Evolutionary conservation across 1,140 invertebrate genomes (phyloP).

Genomic region (Temnothorax curvispinosus): DNA sequence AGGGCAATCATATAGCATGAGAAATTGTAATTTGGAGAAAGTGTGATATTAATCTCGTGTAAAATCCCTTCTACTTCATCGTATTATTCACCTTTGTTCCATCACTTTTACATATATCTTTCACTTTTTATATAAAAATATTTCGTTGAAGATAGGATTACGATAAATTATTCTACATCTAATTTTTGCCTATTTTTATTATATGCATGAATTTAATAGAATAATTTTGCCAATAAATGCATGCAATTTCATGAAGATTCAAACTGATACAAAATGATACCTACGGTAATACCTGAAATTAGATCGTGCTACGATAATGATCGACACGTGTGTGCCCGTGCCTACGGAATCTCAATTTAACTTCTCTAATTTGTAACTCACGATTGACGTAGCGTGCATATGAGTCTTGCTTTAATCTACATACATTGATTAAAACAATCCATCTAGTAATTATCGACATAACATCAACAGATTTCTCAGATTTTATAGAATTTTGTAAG

Average conservation of each 20-base stretch:
- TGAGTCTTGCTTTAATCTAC: background rate
- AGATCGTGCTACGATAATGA: constrained; percentile 53
- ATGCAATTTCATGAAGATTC: background rate
- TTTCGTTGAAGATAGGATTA: background rate
- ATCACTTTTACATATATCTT: background rate
- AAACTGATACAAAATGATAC: background rate
- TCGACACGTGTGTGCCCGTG: constrained; percentile 33
- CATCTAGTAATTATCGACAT: background rate
- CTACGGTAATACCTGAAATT: constrained; percentile 39
- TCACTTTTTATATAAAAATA: background rate
- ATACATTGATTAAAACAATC: constrained; percentile 14
- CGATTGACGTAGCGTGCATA: constrained; percentile 52
- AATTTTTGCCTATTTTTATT: background rate
- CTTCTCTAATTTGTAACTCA: constrained; percentile 49
- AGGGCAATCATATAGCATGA: background rate
- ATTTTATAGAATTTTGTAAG: background rate
- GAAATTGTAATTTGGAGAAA: constrained; percentile 5
- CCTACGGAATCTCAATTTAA: constrained; percentile 52
- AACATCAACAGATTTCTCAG: background rate
- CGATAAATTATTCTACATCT: background rate
- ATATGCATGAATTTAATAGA: background rate
- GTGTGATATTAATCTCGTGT: background rate
- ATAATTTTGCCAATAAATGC: background rate
- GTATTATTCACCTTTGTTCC: background rate
- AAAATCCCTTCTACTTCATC: background rate